Evolutionary conservation across 2,113 vertebrate species (phyloP), one percentile per base, ranked within the genome.

Genomic region (Excalfactoria chinensis): DNA sequence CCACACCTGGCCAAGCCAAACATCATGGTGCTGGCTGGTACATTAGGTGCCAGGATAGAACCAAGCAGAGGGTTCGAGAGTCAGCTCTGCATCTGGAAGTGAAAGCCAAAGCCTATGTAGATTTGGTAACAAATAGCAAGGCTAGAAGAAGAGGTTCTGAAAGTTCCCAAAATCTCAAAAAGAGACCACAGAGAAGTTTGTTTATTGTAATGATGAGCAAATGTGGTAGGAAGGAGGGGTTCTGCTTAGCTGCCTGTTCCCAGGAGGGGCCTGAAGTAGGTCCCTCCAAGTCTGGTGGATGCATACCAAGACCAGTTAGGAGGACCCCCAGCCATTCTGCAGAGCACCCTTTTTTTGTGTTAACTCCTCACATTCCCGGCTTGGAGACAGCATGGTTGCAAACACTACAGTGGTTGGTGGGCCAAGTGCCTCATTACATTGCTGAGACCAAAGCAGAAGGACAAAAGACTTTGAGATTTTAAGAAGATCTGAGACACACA

Each of bases 351-450:
- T 77, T 77, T 26, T 40, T n/a, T n/a, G 6, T 28, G 49, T 73
- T 49, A 69, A 48, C 49, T 62, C 32, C 49, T 64, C 19, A 35
- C 30, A 25, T 4, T 71, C 25, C 34, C 37, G 69, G 70, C 7
- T 25, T 68, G 23, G 60, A 85, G 41, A n/a, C 2, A 1, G n/a
- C 21, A 59, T 0, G 1, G 49, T 40, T 64, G 32, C 43, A 81
- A 88, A 34, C 53, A 72, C 10, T 0, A 0, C 26, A 35, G 30
- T 26, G 30, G 25, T 46, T 0, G 0, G 21, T 66, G 64, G 34
- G 49, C 26, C 49, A 60, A 67, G 23, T 1, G 1, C 66, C n/a
- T 59, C 26, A 59, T 64, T 34, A 53, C 6, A 5, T 43, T 19
- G 9, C 59, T 6, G 37, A 84, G 25, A 46, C 3, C 25, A 53